Evolutionary conservation across 1,140 invertebrate genomes (phyloP).

Genomic region (Ylistrum balloti): DNA sequence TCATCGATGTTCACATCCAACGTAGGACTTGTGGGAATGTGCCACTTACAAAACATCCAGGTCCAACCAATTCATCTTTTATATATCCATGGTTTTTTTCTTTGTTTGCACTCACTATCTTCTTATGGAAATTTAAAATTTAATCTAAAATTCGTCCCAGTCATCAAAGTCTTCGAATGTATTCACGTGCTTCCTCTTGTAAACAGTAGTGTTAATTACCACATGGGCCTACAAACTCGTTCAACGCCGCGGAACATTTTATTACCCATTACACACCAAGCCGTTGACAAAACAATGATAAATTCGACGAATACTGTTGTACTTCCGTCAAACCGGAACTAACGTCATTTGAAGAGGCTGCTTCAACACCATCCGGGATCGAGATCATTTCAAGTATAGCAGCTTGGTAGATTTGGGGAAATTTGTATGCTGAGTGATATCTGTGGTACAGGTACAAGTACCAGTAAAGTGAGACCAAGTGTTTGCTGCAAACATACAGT

Average conservation of each 20-base stretch:
- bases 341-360: not conserved
- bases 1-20: not conserved
- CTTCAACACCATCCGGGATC: not conserved
- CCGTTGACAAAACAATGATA: not conserved
- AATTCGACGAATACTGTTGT: not conserved
- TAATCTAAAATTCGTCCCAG: not conserved
- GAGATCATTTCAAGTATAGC: not conserved
- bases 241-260: not conserved
- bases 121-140: not conserved
- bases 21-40: not conserved
- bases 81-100: not conserved
- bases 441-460: too few species aligned
- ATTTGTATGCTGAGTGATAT: too few species aligned
- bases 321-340: not conserved
- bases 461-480: too few species aligned
- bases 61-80: not conserved
- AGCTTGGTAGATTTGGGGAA: not conserved
- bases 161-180: not conserved
- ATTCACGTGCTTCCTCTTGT: not conserved
- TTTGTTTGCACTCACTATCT: not conserved
- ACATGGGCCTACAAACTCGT: not conserved
- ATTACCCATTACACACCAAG: not conserved
- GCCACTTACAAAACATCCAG: not conserved
- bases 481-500: too few species aligned
- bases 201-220: not conserved